Evolutionary conservation across 2,797 vertebrate genomes (phyloP), one percentile per base, ranked within the genome.

Genomic region (Strix occidentalis): DNA sequence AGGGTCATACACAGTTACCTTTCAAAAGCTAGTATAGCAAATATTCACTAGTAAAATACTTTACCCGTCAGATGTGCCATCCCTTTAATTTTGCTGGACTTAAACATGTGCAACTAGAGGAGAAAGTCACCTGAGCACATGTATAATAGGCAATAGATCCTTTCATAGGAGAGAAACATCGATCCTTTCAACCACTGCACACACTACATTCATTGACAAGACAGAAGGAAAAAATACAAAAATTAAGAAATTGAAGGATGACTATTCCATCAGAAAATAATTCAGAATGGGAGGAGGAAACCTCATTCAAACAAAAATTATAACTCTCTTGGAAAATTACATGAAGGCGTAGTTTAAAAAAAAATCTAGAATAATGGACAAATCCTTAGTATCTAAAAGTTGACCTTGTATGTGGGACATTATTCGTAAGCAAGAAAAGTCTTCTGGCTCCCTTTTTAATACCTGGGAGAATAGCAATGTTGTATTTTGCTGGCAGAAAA

Each of bases 121-220:
- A 79, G 23, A 69, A 82, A 58, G n/a, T 26, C 31, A 54, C 9
- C 21, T 13, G 39, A 63, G 39, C 58, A 61, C 16, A 69, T 29
- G 6, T 31, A 7, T 28, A 51, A 39, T 3, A 60, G 35, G 9
- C 10, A 50, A 13, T 18, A 41, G 0, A 0, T 29, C 11, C 43
- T 85, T 74, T 48, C 24, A 28, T 2, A 8, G 16, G 2, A 45
- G 5, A 65, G 46, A 83, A 82, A 53, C 28, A 60, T 17, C 28
- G 46, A 45, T 46, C 13, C 37, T 77, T 48, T 57, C 56, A 57
- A 37, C 10, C 6, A 35, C 9, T 6, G 12, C 5, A 19, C 24
- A 28, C 12, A 12, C 53, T 23, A 14, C 8, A 16, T 37, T 72
- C 24, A 16, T 15, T 63, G 39, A 35, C 8, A 66, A 20, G 9